phyloP scores from a whole-genome alignment of 2,113 vertebrate genomes.

The Bos indicus region DNA sequence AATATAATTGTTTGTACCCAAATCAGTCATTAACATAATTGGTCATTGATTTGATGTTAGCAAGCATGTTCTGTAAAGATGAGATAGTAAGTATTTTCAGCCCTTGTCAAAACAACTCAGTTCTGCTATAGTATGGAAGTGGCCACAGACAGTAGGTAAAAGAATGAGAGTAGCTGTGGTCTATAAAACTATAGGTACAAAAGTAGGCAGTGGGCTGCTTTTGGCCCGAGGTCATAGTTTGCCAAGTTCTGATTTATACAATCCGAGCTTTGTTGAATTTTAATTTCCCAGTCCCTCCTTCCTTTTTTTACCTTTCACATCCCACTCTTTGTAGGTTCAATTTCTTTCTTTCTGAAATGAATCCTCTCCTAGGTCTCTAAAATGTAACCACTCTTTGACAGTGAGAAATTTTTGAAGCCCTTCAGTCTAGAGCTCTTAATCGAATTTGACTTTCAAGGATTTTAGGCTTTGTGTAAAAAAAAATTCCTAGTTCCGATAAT shows the following conservation, averaged over 20 bases:
- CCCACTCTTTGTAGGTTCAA: background rate
- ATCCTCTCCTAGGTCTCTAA: background rate
- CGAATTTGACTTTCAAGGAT: background rate
- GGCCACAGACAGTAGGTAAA: background rate
- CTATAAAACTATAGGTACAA: background rate
- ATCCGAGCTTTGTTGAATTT: background rate
- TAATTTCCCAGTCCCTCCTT: background rate
- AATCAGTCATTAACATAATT: background rate
- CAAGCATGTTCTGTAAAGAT: background rate
- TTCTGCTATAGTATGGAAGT: background rate
- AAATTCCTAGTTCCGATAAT: background rate
- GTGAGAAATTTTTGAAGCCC: background rate
- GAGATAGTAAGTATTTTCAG: background rate
- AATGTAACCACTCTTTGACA: background rate
- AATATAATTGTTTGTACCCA: background rate
- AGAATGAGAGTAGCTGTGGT: background rate
- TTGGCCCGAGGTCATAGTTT: background rate
- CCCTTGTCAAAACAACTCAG: background rate
- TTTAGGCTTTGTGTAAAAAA: background rate
- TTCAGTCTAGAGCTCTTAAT: background rate
- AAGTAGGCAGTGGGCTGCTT: background rate
- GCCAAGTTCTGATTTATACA: background rate
- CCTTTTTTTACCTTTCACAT: background rate
- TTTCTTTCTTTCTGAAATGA: background rate
- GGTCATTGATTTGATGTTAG: background rate